A percentile compares a stretch with the other conserved stretches of the same genome.
These are phyloP conservation scores for Choristoneura rosaceana DNA, from an alignment of 2,888 invertebrate genomes.

Conservation along the genomic window DNA sequence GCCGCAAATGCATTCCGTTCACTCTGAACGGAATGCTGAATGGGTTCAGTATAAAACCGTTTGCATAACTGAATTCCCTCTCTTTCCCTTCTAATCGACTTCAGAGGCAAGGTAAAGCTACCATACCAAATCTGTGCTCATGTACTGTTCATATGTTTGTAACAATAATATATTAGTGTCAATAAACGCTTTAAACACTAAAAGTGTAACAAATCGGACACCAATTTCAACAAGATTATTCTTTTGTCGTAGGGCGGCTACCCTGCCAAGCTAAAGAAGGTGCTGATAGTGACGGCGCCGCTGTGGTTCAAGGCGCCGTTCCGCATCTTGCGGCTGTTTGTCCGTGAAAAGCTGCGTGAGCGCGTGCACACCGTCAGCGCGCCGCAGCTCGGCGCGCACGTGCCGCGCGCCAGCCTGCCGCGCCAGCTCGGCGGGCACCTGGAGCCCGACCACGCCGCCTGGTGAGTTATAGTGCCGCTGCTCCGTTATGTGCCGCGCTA, in stretches of 20 bases:
- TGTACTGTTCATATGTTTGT: too few relatives aligned
- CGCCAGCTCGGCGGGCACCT: conserved; percentile 94
- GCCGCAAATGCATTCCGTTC: too few relatives aligned
- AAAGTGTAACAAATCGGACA: too few relatives aligned
- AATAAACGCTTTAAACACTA: too few relatives aligned
- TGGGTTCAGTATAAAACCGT: too few relatives aligned
- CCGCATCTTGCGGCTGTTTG: conserved; percentile 96
- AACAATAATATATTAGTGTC: too few relatives aligned
- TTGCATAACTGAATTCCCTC: too few relatives aligned
- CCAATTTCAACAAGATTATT: neutral
- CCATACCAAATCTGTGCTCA: too few relatives aligned
- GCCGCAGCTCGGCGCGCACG: conserved; percentile 95
- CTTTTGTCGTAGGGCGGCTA: conserved; percentile 93
- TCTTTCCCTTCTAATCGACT: too few relatives aligned
- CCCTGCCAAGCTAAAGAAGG: conserved; percentile 98
- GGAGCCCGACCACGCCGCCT: conserved; percentile 95
- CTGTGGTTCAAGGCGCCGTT: conserved; percentile 99
- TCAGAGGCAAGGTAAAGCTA: too few relatives aligned
- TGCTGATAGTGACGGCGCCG: conserved; percentile 98
- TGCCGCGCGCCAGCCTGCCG: conserved; percentile 95
- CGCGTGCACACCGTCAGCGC: conserved; percentile 97
- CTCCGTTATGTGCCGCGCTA: conserved; percentile 84
- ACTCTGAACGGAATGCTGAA: too few relatives aligned
- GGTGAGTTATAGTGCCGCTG: conserved; percentile 85
- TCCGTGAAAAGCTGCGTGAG: conserved; percentile 97